Conservation (phyloP, 2,888 invertebrate species). For the Shargacucullia verbasci region DNA sequence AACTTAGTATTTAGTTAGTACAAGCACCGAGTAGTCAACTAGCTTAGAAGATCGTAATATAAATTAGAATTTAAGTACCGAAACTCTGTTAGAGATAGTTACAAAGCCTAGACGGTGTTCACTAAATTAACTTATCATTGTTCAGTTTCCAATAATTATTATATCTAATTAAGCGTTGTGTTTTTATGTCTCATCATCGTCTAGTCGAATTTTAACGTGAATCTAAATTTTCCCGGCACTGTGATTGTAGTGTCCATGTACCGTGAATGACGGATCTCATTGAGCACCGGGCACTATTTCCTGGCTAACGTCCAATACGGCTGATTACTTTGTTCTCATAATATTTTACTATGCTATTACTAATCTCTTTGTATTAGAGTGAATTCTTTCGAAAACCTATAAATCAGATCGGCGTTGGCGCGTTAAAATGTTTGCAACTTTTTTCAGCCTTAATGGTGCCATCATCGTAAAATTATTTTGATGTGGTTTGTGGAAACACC, state of each 20-base stretch:
- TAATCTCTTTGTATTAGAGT: conserved; percentile 63
- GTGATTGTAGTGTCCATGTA: conserved; percentile 23
- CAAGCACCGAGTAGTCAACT: too few species aligned
- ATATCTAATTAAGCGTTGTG: background rate
- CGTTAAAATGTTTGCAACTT: conserved; percentile 66
- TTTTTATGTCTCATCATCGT: conserved; percentile 7
- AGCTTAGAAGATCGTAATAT: conserved; percentile 21
- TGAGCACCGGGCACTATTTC: conserved; percentile 58
- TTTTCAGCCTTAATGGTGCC: conserved; percentile 60
- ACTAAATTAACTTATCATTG: too few species aligned
- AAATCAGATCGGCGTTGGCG: conserved; percentile 64
- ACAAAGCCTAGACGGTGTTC: too few species aligned
- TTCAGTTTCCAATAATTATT: background rate
- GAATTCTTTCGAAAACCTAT: conserved; percentile 68
- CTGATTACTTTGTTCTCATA: conserved; percentile 75
- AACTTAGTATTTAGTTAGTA: too few species aligned
- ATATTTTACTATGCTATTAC: conserved; percentile 67
- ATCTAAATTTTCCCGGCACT: conserved; percentile 4
- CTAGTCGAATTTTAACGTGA: conserved; percentile 1
- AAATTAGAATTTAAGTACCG: conserved; percentile 26
- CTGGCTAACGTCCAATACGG: conserved; percentile 72
- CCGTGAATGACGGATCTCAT: conserved; percentile 75
- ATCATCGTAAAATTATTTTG: conserved; percentile 60
- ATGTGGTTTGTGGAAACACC: conserved; percentile 62
- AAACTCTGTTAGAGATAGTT: conserved; percentile 5